Evolutionary conservation across 2,797 vertebrate genomes (phyloP).

Genomic region (Lophius americanus): DNA sequence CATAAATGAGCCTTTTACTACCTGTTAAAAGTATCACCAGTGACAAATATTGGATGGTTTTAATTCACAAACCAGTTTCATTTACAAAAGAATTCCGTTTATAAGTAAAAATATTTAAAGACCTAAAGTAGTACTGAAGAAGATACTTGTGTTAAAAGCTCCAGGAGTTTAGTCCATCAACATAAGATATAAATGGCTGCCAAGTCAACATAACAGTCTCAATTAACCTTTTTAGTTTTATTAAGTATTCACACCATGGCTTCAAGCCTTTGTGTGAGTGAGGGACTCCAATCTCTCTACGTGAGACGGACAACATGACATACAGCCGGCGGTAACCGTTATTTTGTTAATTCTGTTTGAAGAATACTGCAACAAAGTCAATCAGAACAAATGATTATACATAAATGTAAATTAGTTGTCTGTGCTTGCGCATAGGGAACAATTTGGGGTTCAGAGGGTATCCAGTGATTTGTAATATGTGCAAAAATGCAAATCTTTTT

Average conservation of each 20-base stretch:
- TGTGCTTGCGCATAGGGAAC: too few relatives aligned
- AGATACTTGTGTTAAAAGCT: constrained; percentile 17
- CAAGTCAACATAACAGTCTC: constrained; percentile 47
- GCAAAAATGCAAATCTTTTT: too few relatives aligned
- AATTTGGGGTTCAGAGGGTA: neutral
- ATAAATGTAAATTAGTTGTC: neutral
- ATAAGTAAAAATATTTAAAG: neutral
- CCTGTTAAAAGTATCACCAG: too few relatives aligned
- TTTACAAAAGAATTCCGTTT: too few relatives aligned
- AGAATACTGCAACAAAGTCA: neutral
- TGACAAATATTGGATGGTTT: too few relatives aligned
- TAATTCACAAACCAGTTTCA: too few relatives aligned
- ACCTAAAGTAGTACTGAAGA: constrained; percentile 5
- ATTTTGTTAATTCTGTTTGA: too few relatives aligned
- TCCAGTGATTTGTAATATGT: neutral
- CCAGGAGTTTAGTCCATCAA: constrained; percentile 10
- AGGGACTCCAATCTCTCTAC: constrained; percentile 5
- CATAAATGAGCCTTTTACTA: too few relatives aligned
- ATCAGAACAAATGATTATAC: neutral
- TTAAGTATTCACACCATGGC: constrained; percentile 49
- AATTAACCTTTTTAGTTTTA: constrained; percentile 56
- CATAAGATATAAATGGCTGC: constrained; percentile 40
- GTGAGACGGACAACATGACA: constrained; percentile 14
- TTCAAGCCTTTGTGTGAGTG: constrained; percentile 13
- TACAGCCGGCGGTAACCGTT: neutral